These are phyloP conservation scores for Drosophila ezoana DNA, from an alignment of 2,888 invertebrate genomes.

Conservation along the genomic window DNA sequence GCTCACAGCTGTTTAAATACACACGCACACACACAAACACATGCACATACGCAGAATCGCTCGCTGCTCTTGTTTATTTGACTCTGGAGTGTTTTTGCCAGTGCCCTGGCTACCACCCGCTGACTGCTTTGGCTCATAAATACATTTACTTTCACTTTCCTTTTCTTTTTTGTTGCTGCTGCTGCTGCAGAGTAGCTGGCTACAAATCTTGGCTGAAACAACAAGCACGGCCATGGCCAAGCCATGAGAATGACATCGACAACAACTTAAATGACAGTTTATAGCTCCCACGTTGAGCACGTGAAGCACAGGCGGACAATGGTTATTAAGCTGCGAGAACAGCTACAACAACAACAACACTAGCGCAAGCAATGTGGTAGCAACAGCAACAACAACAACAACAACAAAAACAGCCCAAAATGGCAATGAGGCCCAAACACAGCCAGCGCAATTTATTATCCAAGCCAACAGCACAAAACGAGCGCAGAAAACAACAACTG, in stretches of 20 bases:
- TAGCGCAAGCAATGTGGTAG: conserved; percentile 51
- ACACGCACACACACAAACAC: background rate
- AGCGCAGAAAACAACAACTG: conserved; percentile 18
- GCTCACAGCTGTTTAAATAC: background rate
- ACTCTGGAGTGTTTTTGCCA: conserved; percentile 69
- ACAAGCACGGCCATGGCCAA: conserved; percentile 28
- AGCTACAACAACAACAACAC: conserved; percentile 35
- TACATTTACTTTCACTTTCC: conserved; percentile 75
- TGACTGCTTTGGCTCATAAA: conserved; percentile 63
- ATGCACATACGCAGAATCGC: background rate
- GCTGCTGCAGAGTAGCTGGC: conserved; percentile 59
- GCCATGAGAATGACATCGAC: conserved; percentile 76
- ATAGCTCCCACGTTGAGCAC: conserved; percentile 77
- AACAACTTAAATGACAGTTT: conserved; percentile 79
- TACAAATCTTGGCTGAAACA: conserved; percentile 70
- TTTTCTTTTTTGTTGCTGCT: conserved; percentile 26
- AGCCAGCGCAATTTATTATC: conserved; percentile 73
- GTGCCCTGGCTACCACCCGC: conserved; percentile 23
- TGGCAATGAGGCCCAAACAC: conserved; percentile 71
- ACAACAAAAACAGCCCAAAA: conserved; percentile 45
- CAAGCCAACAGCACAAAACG: conserved; percentile 62
- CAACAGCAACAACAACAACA: conserved; percentile 26
- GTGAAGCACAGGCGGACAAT: conserved; percentile 62
- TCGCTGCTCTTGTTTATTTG: conserved; percentile 61
- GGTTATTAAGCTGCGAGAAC: conserved; percentile 69